Evolutionary conservation across 2,113 vertebrate genomes (phyloP).

Genomic region (Leucoraja erinaceus): DNA sequence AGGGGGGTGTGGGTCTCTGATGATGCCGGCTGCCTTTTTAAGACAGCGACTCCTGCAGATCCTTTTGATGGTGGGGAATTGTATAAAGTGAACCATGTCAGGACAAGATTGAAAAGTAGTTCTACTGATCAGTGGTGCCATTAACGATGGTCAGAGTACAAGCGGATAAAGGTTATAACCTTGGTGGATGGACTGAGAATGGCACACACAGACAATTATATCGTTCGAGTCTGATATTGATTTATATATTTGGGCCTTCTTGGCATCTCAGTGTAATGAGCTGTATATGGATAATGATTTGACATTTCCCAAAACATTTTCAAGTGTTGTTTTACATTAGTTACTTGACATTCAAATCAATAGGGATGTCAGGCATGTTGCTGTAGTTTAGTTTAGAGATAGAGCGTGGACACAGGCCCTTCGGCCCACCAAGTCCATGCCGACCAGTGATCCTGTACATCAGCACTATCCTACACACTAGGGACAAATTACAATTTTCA

Average conservation of each 20-base stretch:
- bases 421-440: too few species aligned
- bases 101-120: too few species aligned
- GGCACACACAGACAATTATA: neutral
- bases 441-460: too few species aligned
- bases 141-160: neutral
- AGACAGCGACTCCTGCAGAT: too few species aligned
- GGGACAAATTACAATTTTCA: too few species aligned
- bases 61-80: too few species aligned
- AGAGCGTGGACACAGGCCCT: too few species aligned
- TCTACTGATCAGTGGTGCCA: neutral
- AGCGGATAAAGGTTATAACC: neutral
- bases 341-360: constrained; percentile 10
- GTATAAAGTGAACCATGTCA: neutral
- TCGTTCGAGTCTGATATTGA: neutral
- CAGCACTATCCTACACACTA: too few species aligned
- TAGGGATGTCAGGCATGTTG: neutral
- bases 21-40: too few species aligned
- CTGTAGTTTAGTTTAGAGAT: too few species aligned
- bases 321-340: neutral
- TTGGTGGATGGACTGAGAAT: neutral
- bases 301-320: constrained; percentile 17
- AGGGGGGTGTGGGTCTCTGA: too few species aligned
- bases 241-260: neutral
- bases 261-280: neutral
- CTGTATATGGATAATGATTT: neutral